Percentiles rank a stretch among this genome's conserved stretches.
Evolutionary conservation across 2,797 vertebrate species (phyloP).

Genomic region (Microctenopoma lineatum): DNA sequence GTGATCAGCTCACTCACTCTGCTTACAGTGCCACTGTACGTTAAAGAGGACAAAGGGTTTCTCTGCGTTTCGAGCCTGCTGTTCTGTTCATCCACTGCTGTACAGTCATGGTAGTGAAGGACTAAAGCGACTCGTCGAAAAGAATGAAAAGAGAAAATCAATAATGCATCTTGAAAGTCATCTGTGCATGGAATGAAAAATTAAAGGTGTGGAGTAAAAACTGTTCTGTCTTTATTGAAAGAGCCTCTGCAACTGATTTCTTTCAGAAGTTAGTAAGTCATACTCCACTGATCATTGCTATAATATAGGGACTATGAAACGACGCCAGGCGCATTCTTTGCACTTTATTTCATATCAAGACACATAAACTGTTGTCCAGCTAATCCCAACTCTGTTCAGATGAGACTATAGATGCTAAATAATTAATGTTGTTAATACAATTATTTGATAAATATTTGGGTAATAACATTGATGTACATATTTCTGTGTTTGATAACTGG

Average conservation of each 20-base stretch:
- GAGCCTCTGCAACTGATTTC: constrained; percentile 12
- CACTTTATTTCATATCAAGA: background rate
- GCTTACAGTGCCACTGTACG: background rate
- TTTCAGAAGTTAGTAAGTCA: constrained; percentile 6
- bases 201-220: constrained; percentile 12
- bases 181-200: constrained; percentile 35
- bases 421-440: background rate
- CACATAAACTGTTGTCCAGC: background rate
- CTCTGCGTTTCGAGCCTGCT: background rate
- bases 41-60: constrained; percentile 1
- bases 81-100: constrained; percentile 8
- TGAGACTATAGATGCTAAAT: background rate
- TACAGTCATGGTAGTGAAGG: background rate
- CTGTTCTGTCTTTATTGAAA: constrained; percentile 18
- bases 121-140: constrained; percentile 2
- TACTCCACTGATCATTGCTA: background rate
- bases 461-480: constrained; percentile 2
- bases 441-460: background rate
- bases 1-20: constrained; percentile 16
- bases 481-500: background rate
- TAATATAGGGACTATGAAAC: constrained; percentile 9
- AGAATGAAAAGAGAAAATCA: constrained; percentile 38
- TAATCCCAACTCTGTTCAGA: constrained; percentile 1
- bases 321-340: background rate
- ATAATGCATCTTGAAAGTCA: constrained; percentile 36